phyloP scores from a whole-genome alignment of 2,888 invertebrate genomes.

The Lasioglossum morio region DNA sequence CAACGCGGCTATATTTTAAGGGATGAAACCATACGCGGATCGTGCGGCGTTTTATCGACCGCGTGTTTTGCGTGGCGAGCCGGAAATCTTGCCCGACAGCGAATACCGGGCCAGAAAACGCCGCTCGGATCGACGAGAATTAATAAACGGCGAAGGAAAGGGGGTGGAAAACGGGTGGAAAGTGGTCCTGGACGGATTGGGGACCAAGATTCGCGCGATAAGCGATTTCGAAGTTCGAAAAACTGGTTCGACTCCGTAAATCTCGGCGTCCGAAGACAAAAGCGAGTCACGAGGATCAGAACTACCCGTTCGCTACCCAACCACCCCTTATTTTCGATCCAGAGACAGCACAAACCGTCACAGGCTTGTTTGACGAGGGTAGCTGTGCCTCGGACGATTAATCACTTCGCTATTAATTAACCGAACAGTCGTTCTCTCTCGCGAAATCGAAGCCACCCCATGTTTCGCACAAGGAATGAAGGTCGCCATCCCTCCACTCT shows the following conservation, averaged over 20 bases:
- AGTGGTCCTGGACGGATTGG: not conserved
- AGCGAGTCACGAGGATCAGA: not conserved
- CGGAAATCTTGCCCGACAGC: constrained; percentile 24
- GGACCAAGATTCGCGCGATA: constrained; percentile 12
- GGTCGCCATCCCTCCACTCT: not conserved
- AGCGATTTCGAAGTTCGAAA: not conserved
- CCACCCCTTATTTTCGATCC: constrained; percentile 77
- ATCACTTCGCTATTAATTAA: constrained; percentile 83
- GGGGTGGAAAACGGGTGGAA: not conserved
- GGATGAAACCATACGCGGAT: constrained; percentile 46
- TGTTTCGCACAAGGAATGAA: not conserved
- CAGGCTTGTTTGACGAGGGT: constrained; percentile 82
- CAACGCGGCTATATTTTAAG: constrained; percentile 38
- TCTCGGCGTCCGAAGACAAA: not conserved
- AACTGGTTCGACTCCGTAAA: not conserved
- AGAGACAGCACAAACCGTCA: constrained; percentile 74
- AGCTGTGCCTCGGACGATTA: constrained; percentile 77
- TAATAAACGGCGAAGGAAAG: constrained; percentile 15
- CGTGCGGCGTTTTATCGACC: constrained; percentile 41
- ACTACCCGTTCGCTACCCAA: not conserved
- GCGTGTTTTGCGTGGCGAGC: constrained; percentile 27
- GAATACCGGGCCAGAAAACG: not conserved
- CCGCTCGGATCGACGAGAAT: constrained; percentile 26
- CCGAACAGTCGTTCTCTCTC: constrained; percentile 72
- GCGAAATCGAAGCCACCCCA: constrained; percentile 7